A percentile compares a stretch with the other conserved stretches of the same genome.
These are phyloP conservation scores for Mobula hypostoma DNA, from an alignment of 2,113 vertebrate species.

Conservation along the genomic window DNA sequence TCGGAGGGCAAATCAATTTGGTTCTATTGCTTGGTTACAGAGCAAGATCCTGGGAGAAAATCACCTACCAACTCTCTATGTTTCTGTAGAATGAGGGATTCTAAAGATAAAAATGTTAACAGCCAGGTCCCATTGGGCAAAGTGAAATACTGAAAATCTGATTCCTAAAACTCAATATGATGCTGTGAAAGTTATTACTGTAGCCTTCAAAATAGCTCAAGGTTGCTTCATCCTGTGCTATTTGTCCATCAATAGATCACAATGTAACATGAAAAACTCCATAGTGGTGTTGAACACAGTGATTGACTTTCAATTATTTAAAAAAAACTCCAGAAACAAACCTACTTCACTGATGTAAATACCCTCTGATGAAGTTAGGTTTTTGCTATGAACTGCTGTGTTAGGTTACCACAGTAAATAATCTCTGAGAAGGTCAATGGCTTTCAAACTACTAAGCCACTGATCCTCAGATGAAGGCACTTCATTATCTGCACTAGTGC, in stretches of 20 bases:
- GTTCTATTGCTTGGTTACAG: not conserved
- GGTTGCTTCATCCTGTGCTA: not conserved
- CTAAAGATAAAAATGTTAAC: not conserved
- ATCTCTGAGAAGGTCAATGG: conserved; percentile 29
- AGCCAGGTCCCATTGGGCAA: not conserved
- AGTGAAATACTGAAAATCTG: not conserved
- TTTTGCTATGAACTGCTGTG: conserved; percentile 28
- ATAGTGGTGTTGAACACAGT: not conserved
- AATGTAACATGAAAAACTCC: not conserved
- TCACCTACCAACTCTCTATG: not conserved
- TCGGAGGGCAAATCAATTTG: not conserved
- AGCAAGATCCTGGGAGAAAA: not conserved
- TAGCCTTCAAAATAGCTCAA: not conserved
- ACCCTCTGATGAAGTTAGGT: conserved; percentile 20
- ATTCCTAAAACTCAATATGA: not conserved
- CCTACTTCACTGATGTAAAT: conserved; percentile 28
- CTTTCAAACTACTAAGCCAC: conserved; percentile 17
- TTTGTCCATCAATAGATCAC: not conserved
- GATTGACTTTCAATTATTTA: conserved; percentile 15
- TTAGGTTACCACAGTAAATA: conserved; percentile 35
- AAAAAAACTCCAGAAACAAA: conserved; percentile 27
- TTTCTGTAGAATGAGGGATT: not conserved
- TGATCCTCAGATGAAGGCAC: conserved; percentile 35
- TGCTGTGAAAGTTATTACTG: conserved; percentile 24
- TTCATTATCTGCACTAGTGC: conserved; percentile 26